These are phyloP conservation scores for Sminthurinus aureus DNA, from an alignment of 2,888 invertebrate genomes.

Conservation along the genomic window DNA sequence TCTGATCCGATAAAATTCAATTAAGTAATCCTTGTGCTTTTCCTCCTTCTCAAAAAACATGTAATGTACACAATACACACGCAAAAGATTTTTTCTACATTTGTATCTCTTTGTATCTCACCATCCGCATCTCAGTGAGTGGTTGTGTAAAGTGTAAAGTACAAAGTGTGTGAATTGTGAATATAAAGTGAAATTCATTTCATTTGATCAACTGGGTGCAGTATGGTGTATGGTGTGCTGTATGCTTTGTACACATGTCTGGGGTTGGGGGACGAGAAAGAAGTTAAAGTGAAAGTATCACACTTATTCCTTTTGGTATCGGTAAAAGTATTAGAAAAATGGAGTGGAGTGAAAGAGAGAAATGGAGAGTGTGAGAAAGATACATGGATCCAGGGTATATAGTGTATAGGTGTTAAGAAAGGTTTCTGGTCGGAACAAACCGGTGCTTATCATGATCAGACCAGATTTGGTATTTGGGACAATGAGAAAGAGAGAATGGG, in stretches of 20 bases:
- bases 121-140: too few species aligned
- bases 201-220: neutral
- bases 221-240: too few species aligned
- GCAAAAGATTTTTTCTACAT: too few species aligned
- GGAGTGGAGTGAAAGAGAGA: conserved; percentile 1
- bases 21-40: neutral
- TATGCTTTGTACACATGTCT: too few species aligned
- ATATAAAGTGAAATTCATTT: conserved; percentile 16
- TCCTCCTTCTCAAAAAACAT: neutral
- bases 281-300: too few species aligned
- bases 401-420: neutral
- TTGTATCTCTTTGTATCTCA: too few species aligned
- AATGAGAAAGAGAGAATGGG: neutral
- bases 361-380: neutral
- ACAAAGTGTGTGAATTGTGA: neutral
- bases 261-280: neutral
- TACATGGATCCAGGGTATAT: neutral
- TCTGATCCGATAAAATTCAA: neutral
- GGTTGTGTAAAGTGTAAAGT: too few species aligned
- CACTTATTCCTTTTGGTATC: too few species aligned
- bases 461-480: neutral
- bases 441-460: neutral
- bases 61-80: too few species aligned
- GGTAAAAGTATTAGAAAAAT: neutral
- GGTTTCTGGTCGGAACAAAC: neutral